Conservation (phyloP, 2,888 invertebrate genomes). For the Diploptera punctata region DNA sequence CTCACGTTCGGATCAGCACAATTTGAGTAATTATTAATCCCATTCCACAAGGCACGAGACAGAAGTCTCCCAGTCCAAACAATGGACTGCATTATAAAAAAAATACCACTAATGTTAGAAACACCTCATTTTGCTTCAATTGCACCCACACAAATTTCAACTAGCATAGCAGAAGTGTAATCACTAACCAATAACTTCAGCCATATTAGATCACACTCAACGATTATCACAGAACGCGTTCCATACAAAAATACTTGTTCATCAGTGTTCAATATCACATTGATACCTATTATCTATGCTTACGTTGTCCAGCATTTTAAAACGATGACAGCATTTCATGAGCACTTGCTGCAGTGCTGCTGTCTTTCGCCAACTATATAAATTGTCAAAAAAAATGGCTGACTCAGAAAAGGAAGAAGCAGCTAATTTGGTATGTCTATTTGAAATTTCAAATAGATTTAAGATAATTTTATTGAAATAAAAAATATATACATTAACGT, state of each 20-base stretch:
- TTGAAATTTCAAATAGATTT: too few relatives aligned
- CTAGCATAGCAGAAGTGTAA: not conserved
- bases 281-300: not conserved
- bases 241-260: not conserved
- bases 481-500: too few relatives aligned
- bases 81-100: conserved; percentile 87
- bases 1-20: conserved; percentile 67
- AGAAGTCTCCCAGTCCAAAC: conserved; percentile 89
- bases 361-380: too few relatives aligned
- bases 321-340: not conserved
- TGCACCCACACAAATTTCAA: conserved; percentile 49
- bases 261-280: not conserved
- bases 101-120: not conserved
- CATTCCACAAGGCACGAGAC: conserved; percentile 88
- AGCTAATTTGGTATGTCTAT: too few relatives aligned
- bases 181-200: not conserved
- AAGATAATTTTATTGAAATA: too few relatives aligned
- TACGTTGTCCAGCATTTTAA: not conserved
- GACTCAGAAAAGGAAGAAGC: too few relatives aligned
- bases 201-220: conserved; percentile 11
- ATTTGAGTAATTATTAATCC: conserved; percentile 78
- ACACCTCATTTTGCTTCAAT: not conserved
- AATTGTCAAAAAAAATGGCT: too few relatives aligned
- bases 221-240: not conserved
- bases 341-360: not conserved